Conservation (phyloP, 1,140 invertebrate genomes). For the Drosophila santomea region DNA sequence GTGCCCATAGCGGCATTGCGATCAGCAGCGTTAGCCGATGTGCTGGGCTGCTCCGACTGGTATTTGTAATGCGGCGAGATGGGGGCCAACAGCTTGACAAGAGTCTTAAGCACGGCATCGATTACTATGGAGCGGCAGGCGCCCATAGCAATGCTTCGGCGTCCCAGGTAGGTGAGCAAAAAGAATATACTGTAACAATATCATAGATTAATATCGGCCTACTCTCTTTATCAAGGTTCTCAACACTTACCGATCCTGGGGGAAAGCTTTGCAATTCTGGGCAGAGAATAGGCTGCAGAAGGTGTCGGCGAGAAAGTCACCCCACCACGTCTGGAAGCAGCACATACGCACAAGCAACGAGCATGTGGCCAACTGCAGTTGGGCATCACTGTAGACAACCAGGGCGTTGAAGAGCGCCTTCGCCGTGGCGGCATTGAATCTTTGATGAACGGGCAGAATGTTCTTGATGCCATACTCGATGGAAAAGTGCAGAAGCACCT, state of each 20-base stretch:
- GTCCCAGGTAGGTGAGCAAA: conserved; percentile 93
- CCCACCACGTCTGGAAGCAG: conserved; percentile 93
- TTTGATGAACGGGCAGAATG: conserved; percentile 86
- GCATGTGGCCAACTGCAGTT: conserved; percentile 86
- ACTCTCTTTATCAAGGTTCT: not conserved
- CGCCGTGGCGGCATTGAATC: conserved; percentile 87
- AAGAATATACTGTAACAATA: conserved; percentile 91
- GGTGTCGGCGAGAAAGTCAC: conserved; percentile 92
- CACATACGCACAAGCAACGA: conserved; percentile 91
- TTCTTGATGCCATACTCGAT: conserved; percentile 87
- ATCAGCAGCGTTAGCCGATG: conserved; percentile 78
- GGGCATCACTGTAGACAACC: conserved; percentile 81
- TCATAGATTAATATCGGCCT: not conserved
- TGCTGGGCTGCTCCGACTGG: conserved; percentile 70
- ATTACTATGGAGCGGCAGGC: conserved; percentile 87
- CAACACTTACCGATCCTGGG: conserved; percentile 91
- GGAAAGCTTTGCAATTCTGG: conserved; percentile 91
- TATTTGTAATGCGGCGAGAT: conserved; percentile 85
- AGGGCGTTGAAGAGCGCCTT: conserved; percentile 88
- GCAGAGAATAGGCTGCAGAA: conserved; percentile 92
- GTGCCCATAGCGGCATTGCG: conserved; percentile 66
- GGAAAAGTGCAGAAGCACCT: conserved; percentile 90
- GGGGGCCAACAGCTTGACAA: conserved; percentile 86
- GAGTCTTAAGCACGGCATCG: conserved; percentile 87
- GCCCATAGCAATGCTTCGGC: conserved; percentile 90